These are phyloP conservation scores for Lophochroa leadbeateri DNA, from an alignment of 2,113 vertebrate genomes.

Conservation along the genomic window DNA sequence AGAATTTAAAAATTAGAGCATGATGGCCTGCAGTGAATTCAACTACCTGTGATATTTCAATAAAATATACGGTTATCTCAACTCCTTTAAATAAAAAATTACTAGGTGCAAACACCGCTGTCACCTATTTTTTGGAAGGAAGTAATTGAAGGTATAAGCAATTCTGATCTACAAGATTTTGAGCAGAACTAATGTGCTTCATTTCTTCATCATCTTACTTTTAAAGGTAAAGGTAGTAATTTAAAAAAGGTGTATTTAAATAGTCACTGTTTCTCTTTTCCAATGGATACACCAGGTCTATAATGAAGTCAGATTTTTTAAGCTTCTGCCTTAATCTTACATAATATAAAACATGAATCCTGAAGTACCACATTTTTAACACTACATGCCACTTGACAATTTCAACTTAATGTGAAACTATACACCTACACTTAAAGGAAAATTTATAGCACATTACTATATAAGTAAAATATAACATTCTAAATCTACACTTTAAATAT, in stretches of 20 bases:
- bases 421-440: neutral
- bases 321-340: neutral
- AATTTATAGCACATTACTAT: neutral
- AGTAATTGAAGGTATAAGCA: neutral
- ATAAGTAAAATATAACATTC: neutral
- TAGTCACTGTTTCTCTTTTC: neutral
- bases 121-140: neutral
- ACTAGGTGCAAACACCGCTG: neutral
- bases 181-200: neutral
- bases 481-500: neutral
- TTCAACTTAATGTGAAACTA: neutral
- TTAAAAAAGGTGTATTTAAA: neutral
- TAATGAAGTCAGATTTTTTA: neutral
- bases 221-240: accelerated
- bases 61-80: neutral
- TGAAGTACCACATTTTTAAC: neutral
- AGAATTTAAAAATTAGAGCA: neutral
- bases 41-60: neutral
- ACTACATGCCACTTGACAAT: neutral
- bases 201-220: neutral
- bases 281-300: neutral
- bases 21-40: neutral
- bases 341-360: neutral
- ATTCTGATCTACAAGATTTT: neutral
- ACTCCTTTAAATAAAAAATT: neutral